phyloP scores from a whole-genome alignment of 2,888 invertebrate genomes.

The Cheilosia variabilis region DNA sequence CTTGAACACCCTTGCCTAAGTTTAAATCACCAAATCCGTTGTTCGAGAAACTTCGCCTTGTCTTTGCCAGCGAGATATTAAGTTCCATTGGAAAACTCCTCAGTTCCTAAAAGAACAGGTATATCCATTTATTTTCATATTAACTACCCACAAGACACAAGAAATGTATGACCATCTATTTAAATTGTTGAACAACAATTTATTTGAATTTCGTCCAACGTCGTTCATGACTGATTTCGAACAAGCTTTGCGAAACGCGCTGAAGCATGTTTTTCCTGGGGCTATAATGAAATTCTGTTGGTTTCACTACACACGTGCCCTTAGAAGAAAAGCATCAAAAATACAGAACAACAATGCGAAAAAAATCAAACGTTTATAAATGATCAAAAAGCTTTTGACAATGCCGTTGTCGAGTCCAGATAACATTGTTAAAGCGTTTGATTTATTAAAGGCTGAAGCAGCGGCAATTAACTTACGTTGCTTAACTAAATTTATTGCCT shows the following conservation, averaged over 20 bases:
- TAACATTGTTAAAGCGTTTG: conserved; percentile 2
- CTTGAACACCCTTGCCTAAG: too few relatives aligned
- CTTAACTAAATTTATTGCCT: background rate
- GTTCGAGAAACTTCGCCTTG: too few relatives aligned
- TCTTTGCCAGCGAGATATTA: too few relatives aligned
- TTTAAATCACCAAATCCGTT: too few relatives aligned
- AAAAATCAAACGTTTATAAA: too few relatives aligned
- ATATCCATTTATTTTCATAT: conserved; percentile 1
- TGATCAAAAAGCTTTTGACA: background rate
- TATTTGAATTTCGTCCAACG: background rate
- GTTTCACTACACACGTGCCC: conserved; percentile 14
- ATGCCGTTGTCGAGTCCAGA: conserved; percentile 11
- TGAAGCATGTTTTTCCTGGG: background rate
- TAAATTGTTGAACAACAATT: background rate
- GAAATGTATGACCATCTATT: background rate
- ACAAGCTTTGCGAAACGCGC: conserved; percentile 21
- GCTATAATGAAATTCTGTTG: conserved; percentile 18
- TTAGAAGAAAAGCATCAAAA: conserved; percentile 25
- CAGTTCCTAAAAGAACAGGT: too few relatives aligned
- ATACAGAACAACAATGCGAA: conserved; percentile 16
- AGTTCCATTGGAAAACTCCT: too few relatives aligned
- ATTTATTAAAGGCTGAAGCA: conserved; percentile 8
- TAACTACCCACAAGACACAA: conserved; percentile 11
- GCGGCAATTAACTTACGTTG: background rate
- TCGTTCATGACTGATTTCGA: conserved; percentile 16